Base-by-base conservation (phyloP, 1,140 invertebrate species). In the Drosophila yakuba region DNA sequence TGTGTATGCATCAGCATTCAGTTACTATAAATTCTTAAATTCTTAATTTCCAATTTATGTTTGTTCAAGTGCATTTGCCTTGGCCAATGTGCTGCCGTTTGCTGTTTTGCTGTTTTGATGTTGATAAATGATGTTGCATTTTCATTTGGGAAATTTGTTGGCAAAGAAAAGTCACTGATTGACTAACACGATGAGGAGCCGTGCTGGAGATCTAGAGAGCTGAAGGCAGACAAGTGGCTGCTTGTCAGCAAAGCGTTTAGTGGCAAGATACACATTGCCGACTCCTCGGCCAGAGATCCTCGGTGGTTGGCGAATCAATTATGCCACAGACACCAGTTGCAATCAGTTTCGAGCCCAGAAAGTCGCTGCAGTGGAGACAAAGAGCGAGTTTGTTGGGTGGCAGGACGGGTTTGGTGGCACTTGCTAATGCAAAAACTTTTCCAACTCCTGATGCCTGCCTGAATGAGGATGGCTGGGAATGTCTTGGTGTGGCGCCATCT, bases 81-180 rank as follows among this genome's bases (percentile, higher is more conserved):
- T 23, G 52, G 67, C 77, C 81, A 74, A 78, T 81, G 78, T 81
- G 82, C 82, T 86, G 82, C 82, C 78, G 69, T 86, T 85, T 78
- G 83, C 82, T 55, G 54, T 78, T 76, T 86, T 86, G 84, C 82
- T 55, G 54, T 78, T 76, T 86, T 86, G 84, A 88, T 88, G 80
- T 84, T 88, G 84, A 88, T 89, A 89, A 88, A 89, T 88, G 84
- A 88, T 89, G 83, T 76, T 83, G 84, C 84, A 89, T 89, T 88
- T 88, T 89, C 84, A 89, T 89, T 88, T 88, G 67, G 76, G 74
- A 74, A 89, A 88, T 88, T 88, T 88, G 83, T 79, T 89, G 83
- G 71, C 62, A 80, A 88, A 89, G 83, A 88, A 86, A 88, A 88
- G 75, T 83, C 79, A 88, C 84, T 88, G 83, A 88, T 88, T 88